These are phyloP conservation scores for Stichopus horrens DNA, from an alignment of 53 echinoderm and acorn worm genomes.

Conservation along the genomic window DNA sequence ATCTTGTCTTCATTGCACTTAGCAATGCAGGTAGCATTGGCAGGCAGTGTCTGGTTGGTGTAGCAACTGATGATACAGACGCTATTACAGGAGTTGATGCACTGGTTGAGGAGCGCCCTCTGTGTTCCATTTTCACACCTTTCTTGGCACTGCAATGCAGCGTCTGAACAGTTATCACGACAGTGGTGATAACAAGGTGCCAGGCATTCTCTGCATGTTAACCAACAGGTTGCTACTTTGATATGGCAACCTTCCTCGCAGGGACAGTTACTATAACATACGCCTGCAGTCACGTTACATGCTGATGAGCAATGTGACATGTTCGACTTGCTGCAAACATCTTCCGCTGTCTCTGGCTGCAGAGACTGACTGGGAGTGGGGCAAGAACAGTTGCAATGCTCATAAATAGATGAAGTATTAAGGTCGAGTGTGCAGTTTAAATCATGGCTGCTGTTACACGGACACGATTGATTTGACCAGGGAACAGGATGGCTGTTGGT, in stretches of 20 bases:
- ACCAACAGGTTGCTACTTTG: conserved; percentile 44
- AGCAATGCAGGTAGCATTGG: not conserved
- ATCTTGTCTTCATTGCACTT: not conserved
- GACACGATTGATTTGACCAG: not conserved
- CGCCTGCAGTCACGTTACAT: conserved; percentile 46
- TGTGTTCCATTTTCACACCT: conserved; percentile 17
- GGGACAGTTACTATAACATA: conserved; percentile 56
- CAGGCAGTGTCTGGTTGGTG: not conserved
- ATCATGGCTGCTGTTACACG: not conserved
- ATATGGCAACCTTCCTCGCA: conserved; percentile 56
- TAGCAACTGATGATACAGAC: not conserved
- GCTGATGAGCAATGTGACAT: conserved; percentile 28
- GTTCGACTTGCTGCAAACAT: conserved; percentile 42
- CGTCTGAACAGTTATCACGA: conserved; percentile 37
- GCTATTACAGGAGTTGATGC: not conserved
- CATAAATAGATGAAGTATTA: not conserved
- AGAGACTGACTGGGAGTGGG: not conserved
- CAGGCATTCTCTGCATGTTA: conserved; percentile 59
- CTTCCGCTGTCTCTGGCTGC: not conserved
- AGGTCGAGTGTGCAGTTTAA: not conserved
- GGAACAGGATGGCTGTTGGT: too few relatives aligned
- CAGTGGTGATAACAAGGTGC: conserved; percentile 42
- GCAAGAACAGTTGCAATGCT: not conserved
- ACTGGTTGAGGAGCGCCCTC: not conserved
- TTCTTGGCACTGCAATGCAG: conserved; percentile 23